Evolutionary conservation across 2,888 invertebrate species (phyloP), one percentile per base, ranked within the genome.

Genomic region (Agrotis puta): DNA sequence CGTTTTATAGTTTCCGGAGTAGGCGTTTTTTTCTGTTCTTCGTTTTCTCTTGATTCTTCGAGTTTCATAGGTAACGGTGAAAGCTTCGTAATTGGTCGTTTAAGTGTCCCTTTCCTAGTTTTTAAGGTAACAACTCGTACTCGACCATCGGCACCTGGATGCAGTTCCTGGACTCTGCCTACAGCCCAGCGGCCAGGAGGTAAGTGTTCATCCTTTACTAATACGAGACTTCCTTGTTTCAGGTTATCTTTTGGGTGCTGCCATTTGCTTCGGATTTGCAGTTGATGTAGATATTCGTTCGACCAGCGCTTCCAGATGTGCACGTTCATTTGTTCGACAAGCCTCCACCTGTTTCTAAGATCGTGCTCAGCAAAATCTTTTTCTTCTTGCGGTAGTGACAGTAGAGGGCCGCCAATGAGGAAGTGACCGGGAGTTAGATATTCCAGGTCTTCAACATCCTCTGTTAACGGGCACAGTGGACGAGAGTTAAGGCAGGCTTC

Each of bases 401-500:
- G 53, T 54, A 54, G 18, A 3, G 24, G 24, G 54, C 54, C 24
- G 11, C 53, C 53, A 24, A 24, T 53, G 24, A 53, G 24, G 53
- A 53, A 53, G 53, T 53, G 53, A 24, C 53, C 24, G 18, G 53
- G 53, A 16, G 53, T 53, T 18, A 24, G 18, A 24, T 24, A 53
- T 53, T 53, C 47, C 24, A 61, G 22, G 22, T 58, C 59, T 22
- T 58, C 22, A 5, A 58, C 43, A 58, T 22, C 43, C 22, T 58
- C 58, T 45, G 58, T 58, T 45, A 58, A 11, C 22, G 43, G 43
- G 22, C 57, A 58, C 39, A 58, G 57, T 20, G 39, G 57, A 16
- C 58, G 58, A 58, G 58, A 58, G 58, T 58, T 58, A 13, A 59
- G 59, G 24, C 59, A 59, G 45, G 59, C 56, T 24, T 59, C 45